Evolutionary conservation across 2,113 vertebrate species (phyloP), one percentile per base, ranked within the genome.

Genomic region (Lepisosteus osseus): DNA sequence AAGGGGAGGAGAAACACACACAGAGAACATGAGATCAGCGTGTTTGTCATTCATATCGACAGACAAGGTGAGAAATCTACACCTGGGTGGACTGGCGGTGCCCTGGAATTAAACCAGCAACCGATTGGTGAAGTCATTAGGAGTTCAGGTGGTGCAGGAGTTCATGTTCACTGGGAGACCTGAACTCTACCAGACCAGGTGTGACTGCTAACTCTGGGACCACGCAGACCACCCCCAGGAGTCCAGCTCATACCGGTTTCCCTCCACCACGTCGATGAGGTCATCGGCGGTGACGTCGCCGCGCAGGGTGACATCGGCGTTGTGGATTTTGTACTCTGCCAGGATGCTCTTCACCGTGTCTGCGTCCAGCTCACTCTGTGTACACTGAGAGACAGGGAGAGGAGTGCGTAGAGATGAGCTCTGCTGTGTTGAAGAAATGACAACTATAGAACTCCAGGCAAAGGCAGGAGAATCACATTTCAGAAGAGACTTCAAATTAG

Each of bases 271-370:
- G 0, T 99, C 97, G 17, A 99, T 99, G 61, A 99, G 95, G 88
- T 99, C 96, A 40, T 99, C 97, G 0, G 97, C 97, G 0, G 97
- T 99, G 76, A 90, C 86, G 3, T 99, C 97, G 0, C 96, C 93
- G 68, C 97, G 95, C 87, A 99, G 86, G 0, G 97, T 99, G 85
- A 99, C 92, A 7, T 99, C 97, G 0, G 97, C 97, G 0, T 98
- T 99, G 90, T 98, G 96, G 78, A 99, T 99, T 86, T 98, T 99
- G 72, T 99, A 99, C 78, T 99, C 97, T 0, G 97, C 92, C 64
- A 99, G 80, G 85, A 99, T 99, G 80, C 92, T 97, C 89, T 98
- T 99, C 78, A 99, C 97, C 0, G 97, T 98, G 15, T 99, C 97
- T 7, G 74, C 76, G 69, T 99, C 97, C 70, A 99, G 85, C 82